phyloP scores from a whole-genome alignment of 2,113 vertebrate species.

The Salminus brasiliensis region DNA sequence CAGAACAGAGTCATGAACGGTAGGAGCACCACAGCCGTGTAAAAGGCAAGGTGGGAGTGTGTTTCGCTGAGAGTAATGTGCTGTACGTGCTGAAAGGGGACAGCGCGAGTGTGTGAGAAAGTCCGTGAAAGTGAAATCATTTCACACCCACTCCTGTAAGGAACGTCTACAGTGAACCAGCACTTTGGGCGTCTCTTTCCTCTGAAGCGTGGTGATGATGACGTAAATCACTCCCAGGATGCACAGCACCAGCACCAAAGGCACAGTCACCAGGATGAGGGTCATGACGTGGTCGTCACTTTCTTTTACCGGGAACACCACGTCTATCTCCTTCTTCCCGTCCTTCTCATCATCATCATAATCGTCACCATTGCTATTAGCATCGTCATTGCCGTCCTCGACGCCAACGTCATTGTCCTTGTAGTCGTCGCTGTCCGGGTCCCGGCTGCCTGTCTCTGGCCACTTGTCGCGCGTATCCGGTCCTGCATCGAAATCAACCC shows the following conservation, averaged over 20 bases:
- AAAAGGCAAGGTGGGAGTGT: slow-evolving; percentile 31
- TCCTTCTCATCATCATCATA: slow-evolving; percentile 38
- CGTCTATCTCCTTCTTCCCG: slow-evolving; percentile 77
- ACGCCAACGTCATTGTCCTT: slow-evolving; percentile 18
- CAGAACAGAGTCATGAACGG: slow-evolving; percentile 41
- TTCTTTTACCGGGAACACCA: slow-evolving; percentile 87
- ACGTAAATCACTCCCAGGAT: slow-evolving; percentile 86
- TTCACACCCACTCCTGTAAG: slow-evolving; percentile 98
- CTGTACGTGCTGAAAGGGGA: slow-evolving; percentile 11
- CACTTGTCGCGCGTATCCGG: slow-evolving; percentile 42
- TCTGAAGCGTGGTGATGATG: slow-evolving; percentile 91
- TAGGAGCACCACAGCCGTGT: slow-evolving; percentile 50
- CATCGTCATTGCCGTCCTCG: too few species aligned
- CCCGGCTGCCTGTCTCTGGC: slow-evolving; percentile 45
- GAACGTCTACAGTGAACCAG: slow-evolving; percentile 97
- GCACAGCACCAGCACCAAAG: slow-evolving; percentile 87
- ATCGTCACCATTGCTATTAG: neutral
- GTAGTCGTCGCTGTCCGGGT: slow-evolving; percentile 40
- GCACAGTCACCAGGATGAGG: slow-evolving; percentile 85
- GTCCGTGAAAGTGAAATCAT: slow-evolving; percentile 4
- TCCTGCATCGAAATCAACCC: slow-evolving; percentile 67
- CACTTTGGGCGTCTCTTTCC: slow-evolving; percentile 87
- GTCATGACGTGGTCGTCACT: slow-evolving; percentile 84
- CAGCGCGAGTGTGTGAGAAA: neutral
- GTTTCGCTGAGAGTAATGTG: slow-evolving; percentile 6